A percentile compares a stretch with the other conserved stretches of the same genome.
Conservation (phyloP, 2,113 vertebrate species). For the Tupaia tana region DNA sequence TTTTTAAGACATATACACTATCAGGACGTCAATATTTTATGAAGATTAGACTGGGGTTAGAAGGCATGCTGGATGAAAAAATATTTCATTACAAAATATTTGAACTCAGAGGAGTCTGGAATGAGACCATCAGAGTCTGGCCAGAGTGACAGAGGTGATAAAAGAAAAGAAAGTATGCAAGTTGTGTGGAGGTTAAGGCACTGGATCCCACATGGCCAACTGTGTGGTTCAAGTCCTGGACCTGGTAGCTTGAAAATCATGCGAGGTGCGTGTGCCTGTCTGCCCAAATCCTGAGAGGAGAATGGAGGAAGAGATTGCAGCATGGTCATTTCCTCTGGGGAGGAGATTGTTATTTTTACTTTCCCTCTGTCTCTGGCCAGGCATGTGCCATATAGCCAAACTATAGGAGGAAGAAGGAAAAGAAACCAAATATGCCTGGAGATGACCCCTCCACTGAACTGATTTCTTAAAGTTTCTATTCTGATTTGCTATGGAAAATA, state of each 20-base stretch:
- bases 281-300: too few species aligned
- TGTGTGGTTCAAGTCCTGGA: too few species aligned
- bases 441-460: background rate
- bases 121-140: background rate
- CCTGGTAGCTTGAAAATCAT: too few species aligned
- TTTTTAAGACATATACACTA: background rate
- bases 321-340: too few species aligned
- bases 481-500: background rate
- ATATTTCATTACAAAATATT: background rate
- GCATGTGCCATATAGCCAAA: too few species aligned
- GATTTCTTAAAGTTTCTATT: background rate
- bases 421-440: constrained; percentile 10
- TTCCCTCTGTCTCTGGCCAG: too few species aligned
- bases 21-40: background rate
- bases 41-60: background rate
- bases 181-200: too few species aligned
- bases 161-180: background rate
- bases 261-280: too few species aligned
- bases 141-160: background rate
- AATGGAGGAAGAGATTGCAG: too few species aligned
- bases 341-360: too few species aligned
- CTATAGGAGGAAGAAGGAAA: background rate
- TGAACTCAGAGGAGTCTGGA: background rate
- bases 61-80: background rate
- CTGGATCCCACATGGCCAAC: too few species aligned